These are phyloP conservation scores for Phallusia fumigata DNA, from an alignment of 23 tunicate genomes.

Conservation along the genomic window DNA sequence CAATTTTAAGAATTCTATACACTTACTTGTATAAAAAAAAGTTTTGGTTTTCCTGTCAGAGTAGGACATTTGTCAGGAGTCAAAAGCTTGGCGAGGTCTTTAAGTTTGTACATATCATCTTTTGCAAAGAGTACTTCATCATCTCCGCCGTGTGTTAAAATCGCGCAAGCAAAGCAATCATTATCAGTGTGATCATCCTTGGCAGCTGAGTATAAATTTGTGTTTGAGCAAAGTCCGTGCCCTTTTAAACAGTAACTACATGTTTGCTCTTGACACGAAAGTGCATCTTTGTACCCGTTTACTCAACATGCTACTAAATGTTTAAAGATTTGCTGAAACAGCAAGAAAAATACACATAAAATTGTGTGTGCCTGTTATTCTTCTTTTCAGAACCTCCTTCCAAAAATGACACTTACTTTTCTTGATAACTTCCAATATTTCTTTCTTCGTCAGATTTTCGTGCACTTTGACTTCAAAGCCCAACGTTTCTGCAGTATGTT, in stretches of 20 bases:
- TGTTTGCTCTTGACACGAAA: no score
- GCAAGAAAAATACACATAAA: no score
- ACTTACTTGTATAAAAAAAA: slow-evolving; percentile 81
- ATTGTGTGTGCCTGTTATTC: no score
- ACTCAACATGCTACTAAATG: no score
- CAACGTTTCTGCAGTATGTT: not conserved
- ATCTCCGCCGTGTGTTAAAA: slow-evolving; percentile 68
- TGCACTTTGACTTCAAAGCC: not conserved
- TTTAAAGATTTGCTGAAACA: no score
- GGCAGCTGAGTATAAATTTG: slow-evolving; percentile 11
- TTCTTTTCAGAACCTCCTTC: no score
- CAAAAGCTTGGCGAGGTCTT: slow-evolving; percentile 44
- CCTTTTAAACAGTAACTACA: no score
- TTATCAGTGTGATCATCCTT: slow-evolving; percentile 41
- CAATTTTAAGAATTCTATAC: not conserved
- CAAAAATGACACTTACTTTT: not conserved
- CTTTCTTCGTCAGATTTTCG: not conserved
- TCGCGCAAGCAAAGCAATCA: slow-evolving; percentile 72
- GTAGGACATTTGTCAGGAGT: slow-evolving; percentile 47
- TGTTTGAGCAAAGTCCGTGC: no score
- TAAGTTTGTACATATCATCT: slow-evolving; percentile 36
- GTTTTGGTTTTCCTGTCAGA: slow-evolving; percentile 72
- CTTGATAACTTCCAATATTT: not conserved
- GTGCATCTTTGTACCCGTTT: no score
- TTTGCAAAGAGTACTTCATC: slow-evolving; percentile 45